phyloP scores from a whole-genome alignment of 2,797 vertebrate genomes.

The Borostomias antarcticus region DNA sequence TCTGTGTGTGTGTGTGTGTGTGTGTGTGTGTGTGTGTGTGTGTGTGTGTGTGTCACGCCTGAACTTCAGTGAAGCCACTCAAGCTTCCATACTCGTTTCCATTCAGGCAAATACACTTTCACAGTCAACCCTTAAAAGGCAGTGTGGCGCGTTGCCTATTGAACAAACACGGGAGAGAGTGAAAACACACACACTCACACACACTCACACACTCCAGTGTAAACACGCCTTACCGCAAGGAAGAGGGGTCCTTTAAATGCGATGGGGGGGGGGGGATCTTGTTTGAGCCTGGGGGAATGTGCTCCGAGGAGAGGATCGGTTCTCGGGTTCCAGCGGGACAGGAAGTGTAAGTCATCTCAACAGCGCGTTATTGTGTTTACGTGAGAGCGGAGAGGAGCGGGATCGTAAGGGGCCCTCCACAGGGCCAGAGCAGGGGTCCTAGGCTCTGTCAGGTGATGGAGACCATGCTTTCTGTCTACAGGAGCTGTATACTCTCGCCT shows the following conservation, averaged over 20 bases:
- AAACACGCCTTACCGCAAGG: slow-evolving; percentile 67
- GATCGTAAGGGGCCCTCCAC: slow-evolving; percentile 20
- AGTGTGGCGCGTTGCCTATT: slow-evolving; percentile 67
- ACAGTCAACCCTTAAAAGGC: slow-evolving; percentile 80
- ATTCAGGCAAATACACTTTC: slow-evolving; percentile 57
- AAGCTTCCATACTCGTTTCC: slow-evolving; percentile 65
- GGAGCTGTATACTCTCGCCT: neutral
- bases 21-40: too few species aligned
- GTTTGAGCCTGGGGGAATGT: slow-evolving; percentile 38
- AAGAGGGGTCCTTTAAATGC: slow-evolving; percentile 50
- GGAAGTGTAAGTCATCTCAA: slow-evolving; percentile 29
- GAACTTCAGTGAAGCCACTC: too few species aligned
- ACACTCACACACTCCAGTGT: slow-evolving; percentile 65
- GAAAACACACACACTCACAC: slow-evolving; percentile 68
- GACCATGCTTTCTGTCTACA: slow-evolving; percentile 40
- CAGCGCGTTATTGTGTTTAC: slow-evolving; percentile 53
- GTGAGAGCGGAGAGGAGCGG: slow-evolving; percentile 30
- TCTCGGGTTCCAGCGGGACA: slow-evolving; percentile 35
- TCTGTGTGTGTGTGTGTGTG: slow-evolving; percentile 37
- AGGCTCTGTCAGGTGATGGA: slow-evolving; percentile 48
- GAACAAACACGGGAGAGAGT: slow-evolving; percentile 67
- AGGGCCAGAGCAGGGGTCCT: slow-evolving; percentile 21
- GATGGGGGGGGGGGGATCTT: slow-evolving; percentile 31
- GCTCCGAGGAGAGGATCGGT: slow-evolving; percentile 24
- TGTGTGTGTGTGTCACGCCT: too few species aligned